Evolutionary conservation across 2,113 vertebrate species (phyloP).

Genomic region (Hemiprocne comata): DNA sequence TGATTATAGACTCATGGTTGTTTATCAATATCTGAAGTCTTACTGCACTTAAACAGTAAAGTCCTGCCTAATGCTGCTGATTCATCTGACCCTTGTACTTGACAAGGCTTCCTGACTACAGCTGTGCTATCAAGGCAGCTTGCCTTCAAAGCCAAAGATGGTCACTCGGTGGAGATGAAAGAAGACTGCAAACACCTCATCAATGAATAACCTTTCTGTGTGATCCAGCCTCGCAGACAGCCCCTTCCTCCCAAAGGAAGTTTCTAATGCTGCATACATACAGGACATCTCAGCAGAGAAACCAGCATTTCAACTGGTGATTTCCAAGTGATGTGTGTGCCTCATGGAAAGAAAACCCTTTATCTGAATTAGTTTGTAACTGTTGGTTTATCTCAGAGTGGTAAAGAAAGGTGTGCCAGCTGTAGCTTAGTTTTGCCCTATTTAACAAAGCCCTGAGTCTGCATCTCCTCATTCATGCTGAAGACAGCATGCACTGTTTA

Average conservation of each 20-base stretch:
- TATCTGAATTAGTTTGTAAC: neutral
- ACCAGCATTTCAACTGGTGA: neutral
- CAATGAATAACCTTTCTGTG: neutral
- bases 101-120: neutral
- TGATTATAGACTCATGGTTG: neutral
- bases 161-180: neutral
- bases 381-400: neutral
- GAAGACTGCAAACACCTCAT: neutral
- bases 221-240: neutral
- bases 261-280: neutral
- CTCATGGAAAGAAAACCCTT: neutral
- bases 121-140: neutral
- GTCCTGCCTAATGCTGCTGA: neutral
- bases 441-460: neutral
- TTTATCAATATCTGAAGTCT: neutral
- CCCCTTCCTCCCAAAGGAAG: neutral
- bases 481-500: neutral
- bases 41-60: neutral
- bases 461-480: neutral
- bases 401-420: slow-evolving; percentile 15
- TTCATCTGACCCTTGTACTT: neutral
- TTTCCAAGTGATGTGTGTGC: neutral
- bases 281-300: neutral
- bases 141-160: neutral
- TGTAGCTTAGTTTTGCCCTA: neutral